Base-by-base conservation (phyloP, 2,797 vertebrate species). In the Propithecus deckenii region DNA sequence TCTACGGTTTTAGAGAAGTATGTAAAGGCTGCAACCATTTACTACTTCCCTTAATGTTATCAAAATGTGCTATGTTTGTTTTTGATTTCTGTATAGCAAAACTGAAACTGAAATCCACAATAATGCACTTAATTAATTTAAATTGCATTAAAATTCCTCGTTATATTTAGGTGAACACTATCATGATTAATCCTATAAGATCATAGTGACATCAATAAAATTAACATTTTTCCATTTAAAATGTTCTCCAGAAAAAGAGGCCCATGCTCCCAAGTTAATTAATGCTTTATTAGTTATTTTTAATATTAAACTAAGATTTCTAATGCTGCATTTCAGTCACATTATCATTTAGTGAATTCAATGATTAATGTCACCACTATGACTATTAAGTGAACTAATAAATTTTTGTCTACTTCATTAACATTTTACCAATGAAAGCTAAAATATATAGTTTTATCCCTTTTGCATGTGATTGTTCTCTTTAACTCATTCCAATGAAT, bases 271-370 rank as follows among this genome's bases (percentile, higher is more conserved):
- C 55, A 80, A 95, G 7, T 79, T 50, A 75, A 75, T 81, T 91
- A 75, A 48, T 65, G 23, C 57, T 91, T 84, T 81, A 94, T 81
- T 96, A 89, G 89, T 92, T 95, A 89, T 95, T 96, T 74, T 74
- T 55, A 75, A 96, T 92, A 89, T 90, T 65, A 93, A 96, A 97
- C 86, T 84, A 71, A 28, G 89, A 41, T 95, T 59, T 18, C 57
- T 88, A 46, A 88, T 41, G 84, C 69, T 87, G 46, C 7, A 86
- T 94, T 65, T 80, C 72, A 74, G 71, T 85, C 84, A 97, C 43
- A 90, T 87, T 80, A 96, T 85, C 25, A 38, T 88, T 96, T 96
- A 96, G 85, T 96, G 57, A 98, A 84, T 65, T 91, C 38, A 84
- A 91, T 93, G 87, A 96, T 18, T 93, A 93, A 91, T 81, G 35